Conservation (phyloP, 2,797 vertebrate genomes). For the Crocidura indochinensis region DNA sequence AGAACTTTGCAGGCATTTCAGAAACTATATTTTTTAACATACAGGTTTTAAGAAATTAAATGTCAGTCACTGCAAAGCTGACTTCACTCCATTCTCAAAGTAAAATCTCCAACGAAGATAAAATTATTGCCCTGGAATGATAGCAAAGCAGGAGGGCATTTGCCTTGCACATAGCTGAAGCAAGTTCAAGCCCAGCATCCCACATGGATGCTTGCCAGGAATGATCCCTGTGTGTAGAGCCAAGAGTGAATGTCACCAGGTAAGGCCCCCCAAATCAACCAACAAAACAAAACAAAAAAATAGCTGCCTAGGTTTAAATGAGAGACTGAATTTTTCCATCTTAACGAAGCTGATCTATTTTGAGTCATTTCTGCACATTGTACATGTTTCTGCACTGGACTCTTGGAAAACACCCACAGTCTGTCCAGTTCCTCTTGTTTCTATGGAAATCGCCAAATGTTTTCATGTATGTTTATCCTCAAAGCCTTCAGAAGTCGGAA, state of each 20-base stretch:
- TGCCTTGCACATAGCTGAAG: no score
- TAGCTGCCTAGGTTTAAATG: slow-evolving; percentile 35
- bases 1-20: slow-evolving; percentile 32
- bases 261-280: no score
- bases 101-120: background rate
- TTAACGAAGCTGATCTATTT: slow-evolving; percentile 17
- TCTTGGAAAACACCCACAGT: slow-evolving; percentile 67
- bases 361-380: slow-evolving; percentile 54
- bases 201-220: no score
- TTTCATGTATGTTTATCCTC: slow-evolving; percentile 72
- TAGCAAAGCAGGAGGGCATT: no score
- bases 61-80: slow-evolving; percentile 16
- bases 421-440: slow-evolving; percentile 71
- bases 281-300: background rate
- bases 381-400: slow-evolving; percentile 54
- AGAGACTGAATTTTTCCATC: background rate
- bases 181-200: no score
- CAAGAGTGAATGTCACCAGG: no score
- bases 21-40: slow-evolving; percentile 24
- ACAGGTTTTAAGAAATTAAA: slow-evolving; percentile 44
- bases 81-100: background rate
- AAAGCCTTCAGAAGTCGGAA: slow-evolving; percentile 60
- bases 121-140: slow-evolving; percentile 15
- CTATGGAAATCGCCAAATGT: slow-evolving; percentile 78
- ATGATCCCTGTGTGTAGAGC: no score